Conservation (phyloP, 2,797 vertebrate genomes). For the Pseudotriccus pelzelni region DNA sequence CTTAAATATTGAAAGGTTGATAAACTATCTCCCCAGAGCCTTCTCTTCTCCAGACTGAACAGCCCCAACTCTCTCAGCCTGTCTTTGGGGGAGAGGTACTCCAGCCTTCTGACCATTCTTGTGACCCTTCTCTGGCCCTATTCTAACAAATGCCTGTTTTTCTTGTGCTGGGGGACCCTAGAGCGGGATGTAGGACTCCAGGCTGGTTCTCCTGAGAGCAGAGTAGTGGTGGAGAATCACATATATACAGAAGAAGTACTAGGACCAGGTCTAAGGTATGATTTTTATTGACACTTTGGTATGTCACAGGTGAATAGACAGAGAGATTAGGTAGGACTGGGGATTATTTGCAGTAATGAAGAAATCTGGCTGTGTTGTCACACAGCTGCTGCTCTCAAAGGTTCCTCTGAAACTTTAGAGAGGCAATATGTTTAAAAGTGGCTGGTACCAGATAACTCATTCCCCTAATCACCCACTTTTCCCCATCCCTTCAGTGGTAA, state of each 20-base stretch:
- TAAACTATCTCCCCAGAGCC: accelerated
- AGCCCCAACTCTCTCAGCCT: background rate
- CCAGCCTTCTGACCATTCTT: background rate
- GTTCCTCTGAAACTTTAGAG: background rate
- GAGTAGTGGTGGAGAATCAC: background rate
- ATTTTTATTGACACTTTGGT: background rate
- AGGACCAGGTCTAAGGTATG: background rate
- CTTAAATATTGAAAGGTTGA: background rate
- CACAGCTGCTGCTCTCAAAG: background rate
- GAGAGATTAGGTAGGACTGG: background rate
- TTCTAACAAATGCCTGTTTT: too few relatives aligned
- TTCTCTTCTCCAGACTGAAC: background rate
- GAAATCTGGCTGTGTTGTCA: background rate
- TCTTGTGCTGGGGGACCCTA: background rate
- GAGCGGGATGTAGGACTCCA: accelerated
- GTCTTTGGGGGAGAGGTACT: background rate
- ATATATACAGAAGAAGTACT: background rate
- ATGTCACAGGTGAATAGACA: background rate
- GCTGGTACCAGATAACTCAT: background rate
- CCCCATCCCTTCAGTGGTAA: background rate
- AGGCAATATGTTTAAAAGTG: background rate
- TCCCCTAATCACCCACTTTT: background rate
- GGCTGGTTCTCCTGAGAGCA: accelerated
- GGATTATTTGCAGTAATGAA: background rate
- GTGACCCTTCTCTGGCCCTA: background rate